A percentile compares a stretch with the other conserved stretches of the same genome.
Evolutionary conservation across 2,888 invertebrate species (phyloP).

Genomic region (Anoplius nigerrimus): DNA sequence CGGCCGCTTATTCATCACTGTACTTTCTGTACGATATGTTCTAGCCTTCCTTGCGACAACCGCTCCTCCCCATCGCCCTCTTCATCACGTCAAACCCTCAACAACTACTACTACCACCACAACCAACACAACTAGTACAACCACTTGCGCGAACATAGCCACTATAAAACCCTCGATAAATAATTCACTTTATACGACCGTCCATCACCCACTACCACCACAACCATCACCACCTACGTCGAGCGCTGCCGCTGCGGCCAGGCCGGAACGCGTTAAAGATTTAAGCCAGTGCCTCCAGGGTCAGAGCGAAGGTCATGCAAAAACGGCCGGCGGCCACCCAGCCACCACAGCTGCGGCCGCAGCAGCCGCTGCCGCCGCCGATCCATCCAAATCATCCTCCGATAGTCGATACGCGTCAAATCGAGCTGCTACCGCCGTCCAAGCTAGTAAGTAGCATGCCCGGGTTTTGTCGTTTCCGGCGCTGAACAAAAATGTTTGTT

Average conservation of each 20-base stretch:
- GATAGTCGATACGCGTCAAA: constrained; percentile 69
- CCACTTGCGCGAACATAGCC: constrained; percentile 55
- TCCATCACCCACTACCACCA: constrained; percentile 61
- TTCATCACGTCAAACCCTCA: constrained; percentile 71
- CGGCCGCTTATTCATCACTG: constrained; percentile 57
- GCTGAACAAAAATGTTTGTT: too few species aligned
- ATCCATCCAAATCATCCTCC: constrained; percentile 72
- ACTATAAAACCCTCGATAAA: constrained; percentile 68
- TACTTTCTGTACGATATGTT: constrained; percentile 73
- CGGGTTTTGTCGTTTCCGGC: constrained; percentile 9
- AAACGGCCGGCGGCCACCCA: constrained; percentile 60
- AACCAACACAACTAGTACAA: constrained; percentile 48
- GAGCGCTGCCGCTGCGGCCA: constrained; percentile 68
- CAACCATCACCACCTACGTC: constrained; percentile 54
- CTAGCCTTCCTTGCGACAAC: constrained; percentile 86
- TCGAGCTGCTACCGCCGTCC: constrained; percentile 68
- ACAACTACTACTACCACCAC: constrained; percentile 50
- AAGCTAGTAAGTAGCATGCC: constrained; percentile 74
- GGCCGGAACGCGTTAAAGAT: constrained; percentile 69
- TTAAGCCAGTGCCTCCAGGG: constrained; percentile 57
- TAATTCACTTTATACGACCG: constrained; percentile 66
- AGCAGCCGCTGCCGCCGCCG: constrained; percentile 60
- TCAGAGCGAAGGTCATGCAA: constrained; percentile 60
- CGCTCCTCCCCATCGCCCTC: constrained; percentile 80
- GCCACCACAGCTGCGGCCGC: constrained; percentile 62